Evolutionary conservation across 2,797 vertebrate species (phyloP).

Genomic region (Taenioides sp.): DNA sequence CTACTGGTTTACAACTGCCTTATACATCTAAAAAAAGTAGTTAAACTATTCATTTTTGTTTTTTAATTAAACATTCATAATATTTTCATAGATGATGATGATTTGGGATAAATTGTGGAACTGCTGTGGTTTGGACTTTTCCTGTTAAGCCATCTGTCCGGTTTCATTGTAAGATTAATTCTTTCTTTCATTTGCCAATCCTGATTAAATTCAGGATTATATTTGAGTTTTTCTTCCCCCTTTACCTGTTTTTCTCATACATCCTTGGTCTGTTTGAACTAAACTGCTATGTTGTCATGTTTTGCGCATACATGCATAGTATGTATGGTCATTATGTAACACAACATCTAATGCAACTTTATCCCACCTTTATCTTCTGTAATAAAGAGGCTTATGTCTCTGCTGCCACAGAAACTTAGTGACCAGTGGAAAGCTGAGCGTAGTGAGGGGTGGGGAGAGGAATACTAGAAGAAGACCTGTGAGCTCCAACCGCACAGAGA

Average conservation of each 20-base stretch:
- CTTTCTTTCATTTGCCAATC: slow-evolving; percentile 46
- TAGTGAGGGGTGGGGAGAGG: slow-evolving; percentile 37
- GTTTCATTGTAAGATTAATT: slow-evolving; percentile 58
- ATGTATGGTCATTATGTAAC: slow-evolving; percentile 24
- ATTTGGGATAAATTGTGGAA: background rate
- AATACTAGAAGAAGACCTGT: slow-evolving; percentile 13
- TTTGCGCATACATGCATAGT: slow-evolving; percentile 2
- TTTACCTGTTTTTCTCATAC: background rate
- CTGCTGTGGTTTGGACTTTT: slow-evolving; percentile 27
- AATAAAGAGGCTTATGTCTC: slow-evolving; percentile 70
- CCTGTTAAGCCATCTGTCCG: slow-evolving; percentile 62
- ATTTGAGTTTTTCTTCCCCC: slow-evolving; percentile 34
- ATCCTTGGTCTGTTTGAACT: slow-evolving; percentile 4
- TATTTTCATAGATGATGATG: background rate
- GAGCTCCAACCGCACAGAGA: slow-evolving; percentile 25
- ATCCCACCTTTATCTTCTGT: slow-evolving; percentile 67
- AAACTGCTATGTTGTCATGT: background rate
- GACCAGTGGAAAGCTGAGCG: slow-evolving; percentile 56
- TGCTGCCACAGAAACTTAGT: slow-evolving; percentile 60
- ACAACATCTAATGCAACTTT: slow-evolving; percentile 58
- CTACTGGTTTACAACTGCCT: background rate
- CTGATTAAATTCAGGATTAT: slow-evolving; percentile 74
- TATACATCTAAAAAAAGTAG: background rate
- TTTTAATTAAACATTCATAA: background rate
- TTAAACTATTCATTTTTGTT: background rate